A percentile compares a stretch with the other conserved stretches of the same genome.
These are phyloP conservation scores for Diceros bicornis DNA, from an alignment of 2,797 vertebrate species.

Conservation along the genomic window DNA sequence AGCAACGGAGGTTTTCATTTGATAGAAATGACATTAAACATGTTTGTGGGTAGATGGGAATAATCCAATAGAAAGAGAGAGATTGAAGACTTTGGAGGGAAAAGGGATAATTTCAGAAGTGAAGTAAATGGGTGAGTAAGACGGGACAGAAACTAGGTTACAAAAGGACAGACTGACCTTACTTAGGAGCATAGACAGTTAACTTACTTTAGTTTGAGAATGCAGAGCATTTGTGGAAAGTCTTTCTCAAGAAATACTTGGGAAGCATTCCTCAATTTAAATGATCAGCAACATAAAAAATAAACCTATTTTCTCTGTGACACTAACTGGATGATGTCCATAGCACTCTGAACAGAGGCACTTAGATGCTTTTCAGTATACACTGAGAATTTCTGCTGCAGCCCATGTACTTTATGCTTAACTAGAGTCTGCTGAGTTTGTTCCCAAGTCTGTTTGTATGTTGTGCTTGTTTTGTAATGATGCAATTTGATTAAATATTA, in stretches of 20 bases:
- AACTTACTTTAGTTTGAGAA: background rate
- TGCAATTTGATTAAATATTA: background rate
- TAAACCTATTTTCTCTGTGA: background rate
- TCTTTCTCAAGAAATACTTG: too few relatives aligned
- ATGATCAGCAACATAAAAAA: background rate
- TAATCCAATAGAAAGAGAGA: background rate
- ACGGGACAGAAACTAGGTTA: background rate
- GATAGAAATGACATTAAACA: background rate
- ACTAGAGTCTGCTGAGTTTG: background rate
- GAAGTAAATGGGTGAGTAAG: background rate
- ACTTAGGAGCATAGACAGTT: background rate
- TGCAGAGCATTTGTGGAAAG: background rate
- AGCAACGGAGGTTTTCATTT: background rate
- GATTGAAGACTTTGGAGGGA: background rate
- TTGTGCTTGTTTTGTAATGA: background rate
- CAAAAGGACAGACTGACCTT: background rate
- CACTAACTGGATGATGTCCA: background rate
- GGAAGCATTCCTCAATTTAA: background rate
- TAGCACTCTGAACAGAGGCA: background rate
- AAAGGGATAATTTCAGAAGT: background rate
- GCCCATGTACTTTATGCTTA: background rate
- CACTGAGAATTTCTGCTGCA: background rate
- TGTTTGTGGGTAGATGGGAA: background rate
- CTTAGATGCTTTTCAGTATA: background rate
- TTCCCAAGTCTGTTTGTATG: background rate